These are phyloP conservation scores for Odontesthes bonariensis DNA, from an alignment of 2,113 vertebrate genomes.

Conservation along the genomic window DNA sequence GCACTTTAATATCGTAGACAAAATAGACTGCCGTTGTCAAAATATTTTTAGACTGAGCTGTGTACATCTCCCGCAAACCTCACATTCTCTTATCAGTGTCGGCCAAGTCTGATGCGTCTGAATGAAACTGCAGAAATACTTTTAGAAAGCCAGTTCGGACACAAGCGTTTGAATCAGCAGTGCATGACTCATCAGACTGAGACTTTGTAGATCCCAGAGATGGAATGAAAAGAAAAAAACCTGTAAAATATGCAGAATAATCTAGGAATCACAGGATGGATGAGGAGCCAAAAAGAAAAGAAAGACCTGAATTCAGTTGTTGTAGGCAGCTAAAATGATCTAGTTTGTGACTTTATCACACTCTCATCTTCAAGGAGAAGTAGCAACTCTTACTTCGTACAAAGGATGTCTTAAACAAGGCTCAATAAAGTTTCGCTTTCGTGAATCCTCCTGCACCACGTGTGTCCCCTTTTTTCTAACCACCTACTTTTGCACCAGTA, in stretches of 20 bases:
- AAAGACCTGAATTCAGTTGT: constrained; percentile 12
- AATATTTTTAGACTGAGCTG: neutral
- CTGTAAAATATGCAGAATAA: constrained; percentile 34
- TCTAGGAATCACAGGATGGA: constrained; percentile 33
- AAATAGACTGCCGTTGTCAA: neutral
- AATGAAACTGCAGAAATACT: constrained; percentile 35
- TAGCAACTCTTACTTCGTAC: neutral
- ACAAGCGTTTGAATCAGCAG: constrained; percentile 43
- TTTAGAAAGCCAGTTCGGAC: constrained; percentile 48
- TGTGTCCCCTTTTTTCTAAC: neutral
- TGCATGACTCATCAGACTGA: constrained; percentile 67
- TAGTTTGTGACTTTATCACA: constrained; percentile 15
- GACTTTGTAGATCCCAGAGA: constrained; percentile 34
- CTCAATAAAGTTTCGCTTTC: neutral
- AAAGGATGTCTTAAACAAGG: neutral
- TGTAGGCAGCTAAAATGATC: constrained; percentile 12
- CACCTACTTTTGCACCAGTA: constrained; percentile 3
- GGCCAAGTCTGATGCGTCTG: constrained; percentile 32
- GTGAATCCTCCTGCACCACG: neutral
- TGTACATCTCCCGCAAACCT: constrained; percentile 9
- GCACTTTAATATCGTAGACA: neutral
- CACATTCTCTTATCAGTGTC: constrained; percentile 6
- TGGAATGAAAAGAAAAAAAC: constrained; percentile 4
- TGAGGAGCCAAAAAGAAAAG: constrained; percentile 12
- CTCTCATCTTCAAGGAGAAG: neutral